Conservation (phyloP, 23 tunicate genomes). For the Styela clava region DNA sequence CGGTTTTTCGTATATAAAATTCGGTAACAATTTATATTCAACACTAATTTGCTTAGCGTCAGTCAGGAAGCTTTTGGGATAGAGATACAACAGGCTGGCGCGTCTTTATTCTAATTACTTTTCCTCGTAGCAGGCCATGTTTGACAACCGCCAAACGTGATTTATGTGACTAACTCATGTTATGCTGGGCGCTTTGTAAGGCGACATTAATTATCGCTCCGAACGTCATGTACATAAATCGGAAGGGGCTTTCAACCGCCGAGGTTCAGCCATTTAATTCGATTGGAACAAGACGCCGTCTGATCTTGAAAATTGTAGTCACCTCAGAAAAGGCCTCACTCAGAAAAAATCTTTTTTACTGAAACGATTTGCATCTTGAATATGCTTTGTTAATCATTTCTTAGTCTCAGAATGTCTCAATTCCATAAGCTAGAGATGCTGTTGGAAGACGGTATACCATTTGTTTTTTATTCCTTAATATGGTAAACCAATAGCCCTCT, state of each 20-base stretch:
- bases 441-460: no score
- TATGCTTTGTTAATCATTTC: no score
- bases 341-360: no score
- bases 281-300: background rate
- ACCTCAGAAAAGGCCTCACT: no score
- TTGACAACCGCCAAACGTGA: background rate
- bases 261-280: background rate
- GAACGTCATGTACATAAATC: background rate
- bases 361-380: no score
- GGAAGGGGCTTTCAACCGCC: background rate
- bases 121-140: background rate
- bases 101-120: background rate
- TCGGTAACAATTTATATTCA: background rate
- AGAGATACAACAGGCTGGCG: background rate
- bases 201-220: background rate
- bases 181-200: background rate
- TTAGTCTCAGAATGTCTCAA: no score
- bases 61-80: background rate
- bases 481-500: no score
- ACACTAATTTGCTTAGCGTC: background rate
- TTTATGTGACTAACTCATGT: background rate
- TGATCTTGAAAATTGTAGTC: no score
- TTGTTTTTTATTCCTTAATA: no score
- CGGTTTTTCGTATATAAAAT: background rate
- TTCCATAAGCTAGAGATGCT: no score